Evolutionary conservation across 2,797 vertebrate genomes (phyloP).

Genomic region (Delichon dasypus): DNA sequence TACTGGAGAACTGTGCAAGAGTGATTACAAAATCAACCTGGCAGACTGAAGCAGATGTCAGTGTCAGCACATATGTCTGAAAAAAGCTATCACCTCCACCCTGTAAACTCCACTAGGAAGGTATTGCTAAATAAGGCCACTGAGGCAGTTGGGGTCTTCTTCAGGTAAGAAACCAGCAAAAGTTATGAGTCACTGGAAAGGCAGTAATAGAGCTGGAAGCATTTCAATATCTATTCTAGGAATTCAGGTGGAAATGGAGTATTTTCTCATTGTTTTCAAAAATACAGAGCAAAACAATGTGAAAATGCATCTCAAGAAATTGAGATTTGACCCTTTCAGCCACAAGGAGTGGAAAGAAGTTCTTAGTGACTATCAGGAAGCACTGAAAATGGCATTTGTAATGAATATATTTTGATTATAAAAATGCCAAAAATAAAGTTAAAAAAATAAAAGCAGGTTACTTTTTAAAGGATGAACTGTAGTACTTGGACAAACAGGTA

Average conservation of each 20-base stretch:
- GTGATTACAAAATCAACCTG: accelerated
- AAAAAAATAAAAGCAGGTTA: neutral
- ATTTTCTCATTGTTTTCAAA: neutral
- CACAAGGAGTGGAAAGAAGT: neutral
- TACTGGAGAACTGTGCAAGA: neutral
- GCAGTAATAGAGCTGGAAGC: neutral
- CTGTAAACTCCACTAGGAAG: neutral
- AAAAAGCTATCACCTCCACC: neutral
- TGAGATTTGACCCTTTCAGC: neutral
- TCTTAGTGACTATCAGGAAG: neutral
- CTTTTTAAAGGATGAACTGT: neutral
- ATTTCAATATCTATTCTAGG: neutral
- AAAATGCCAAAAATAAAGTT: neutral
- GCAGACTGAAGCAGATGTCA: neutral
- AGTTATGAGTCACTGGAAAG: neutral
- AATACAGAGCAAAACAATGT: neutral
- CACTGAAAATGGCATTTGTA: neutral
- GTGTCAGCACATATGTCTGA: neutral
- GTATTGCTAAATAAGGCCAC: neutral
- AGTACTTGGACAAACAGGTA: neutral
- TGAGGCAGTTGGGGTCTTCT: neutral
- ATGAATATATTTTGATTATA: neutral
- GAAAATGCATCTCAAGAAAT: neutral
- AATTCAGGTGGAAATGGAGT: neutral
- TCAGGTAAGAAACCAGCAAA: neutral